phyloP scores from a whole-genome alignment of 1,140 invertebrate species.

The Caerostris darwini region DNA sequence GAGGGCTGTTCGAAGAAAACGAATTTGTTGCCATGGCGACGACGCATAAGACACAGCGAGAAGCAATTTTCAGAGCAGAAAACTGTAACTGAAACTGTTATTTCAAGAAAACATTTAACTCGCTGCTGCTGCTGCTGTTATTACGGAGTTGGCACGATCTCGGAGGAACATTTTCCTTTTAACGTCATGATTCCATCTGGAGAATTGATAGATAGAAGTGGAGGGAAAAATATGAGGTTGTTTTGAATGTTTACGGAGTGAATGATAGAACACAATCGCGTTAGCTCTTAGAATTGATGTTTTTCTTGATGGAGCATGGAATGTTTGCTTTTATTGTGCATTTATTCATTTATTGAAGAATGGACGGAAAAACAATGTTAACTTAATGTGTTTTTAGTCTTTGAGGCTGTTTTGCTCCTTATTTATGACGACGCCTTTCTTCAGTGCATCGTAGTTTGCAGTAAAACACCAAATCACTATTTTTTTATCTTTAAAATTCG shows the following conservation, averaged over 20 bases:
- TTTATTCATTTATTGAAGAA: not conserved
- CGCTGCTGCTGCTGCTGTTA: not conserved
- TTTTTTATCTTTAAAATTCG: no score
- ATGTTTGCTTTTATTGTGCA: not conserved
- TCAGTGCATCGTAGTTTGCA: no score
- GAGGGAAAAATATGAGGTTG: not conserved
- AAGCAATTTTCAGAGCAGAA: conserved; percentile 29
- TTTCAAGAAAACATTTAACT: conserved; percentile 47
- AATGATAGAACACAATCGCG: not conserved
- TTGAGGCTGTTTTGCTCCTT: no score
- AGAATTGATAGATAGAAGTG: not conserved
- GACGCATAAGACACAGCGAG: conserved; percentile 7
- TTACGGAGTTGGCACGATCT: not conserved
- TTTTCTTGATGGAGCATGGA: not conserved
- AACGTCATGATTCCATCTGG: not conserved
- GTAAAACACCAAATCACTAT: no score
- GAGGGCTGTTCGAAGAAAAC: not conserved
- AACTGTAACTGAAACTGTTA: conserved; percentile 54
- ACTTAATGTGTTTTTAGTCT: no score
- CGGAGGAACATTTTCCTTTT: not conserved
- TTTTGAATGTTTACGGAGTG: not conserved
- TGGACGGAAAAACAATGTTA: not conserved
- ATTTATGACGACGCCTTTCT: no score
- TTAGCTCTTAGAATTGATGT: not conserved
- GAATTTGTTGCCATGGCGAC: conserved; percentile 22